Conservation (phyloP, 2,797 vertebrate genomes). For the Synanceia verrucosa region DNA sequence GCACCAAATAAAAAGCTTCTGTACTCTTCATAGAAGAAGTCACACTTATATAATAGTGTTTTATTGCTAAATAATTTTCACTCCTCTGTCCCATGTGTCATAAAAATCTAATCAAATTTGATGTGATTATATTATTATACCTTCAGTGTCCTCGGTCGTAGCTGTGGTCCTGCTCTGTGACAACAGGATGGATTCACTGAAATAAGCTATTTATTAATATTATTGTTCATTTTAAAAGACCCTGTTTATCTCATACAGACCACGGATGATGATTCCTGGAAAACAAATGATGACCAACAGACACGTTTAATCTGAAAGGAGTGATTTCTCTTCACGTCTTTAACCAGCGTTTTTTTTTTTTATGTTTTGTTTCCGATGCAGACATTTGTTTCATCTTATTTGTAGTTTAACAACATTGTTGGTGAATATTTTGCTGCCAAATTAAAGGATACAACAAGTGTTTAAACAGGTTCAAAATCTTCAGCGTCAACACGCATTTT, state of each 20-base stretch:
- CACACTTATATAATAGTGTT: rapidly evolving
- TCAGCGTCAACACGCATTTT: background rate
- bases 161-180: background rate
- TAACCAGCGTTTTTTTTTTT: background rate
- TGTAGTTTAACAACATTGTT: background rate
- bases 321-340: slow-evolving; percentile 1
- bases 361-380: background rate
- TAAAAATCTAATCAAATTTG: too few species aligned
- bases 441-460: background rate
- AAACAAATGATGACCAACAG: slow-evolving; percentile 43
- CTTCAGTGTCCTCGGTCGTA: background rate
- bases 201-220: background rate
- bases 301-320: slow-evolving; percentile 16
- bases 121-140: background rate
- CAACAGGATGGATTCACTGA: background rate
- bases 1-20: background rate
- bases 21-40: background rate
- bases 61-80: too few species aligned
- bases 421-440: background rate
- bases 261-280: slow-evolving; percentile 5
- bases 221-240: background rate
- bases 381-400: background rate
- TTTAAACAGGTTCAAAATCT: slow-evolving; percentile 7
- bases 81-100: too few species aligned
- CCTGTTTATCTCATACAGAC: slow-evolving; percentile 44